phyloP scores from a whole-genome alignment of 2,888 invertebrate genomes.

The Volucella bombylans region DNA sequence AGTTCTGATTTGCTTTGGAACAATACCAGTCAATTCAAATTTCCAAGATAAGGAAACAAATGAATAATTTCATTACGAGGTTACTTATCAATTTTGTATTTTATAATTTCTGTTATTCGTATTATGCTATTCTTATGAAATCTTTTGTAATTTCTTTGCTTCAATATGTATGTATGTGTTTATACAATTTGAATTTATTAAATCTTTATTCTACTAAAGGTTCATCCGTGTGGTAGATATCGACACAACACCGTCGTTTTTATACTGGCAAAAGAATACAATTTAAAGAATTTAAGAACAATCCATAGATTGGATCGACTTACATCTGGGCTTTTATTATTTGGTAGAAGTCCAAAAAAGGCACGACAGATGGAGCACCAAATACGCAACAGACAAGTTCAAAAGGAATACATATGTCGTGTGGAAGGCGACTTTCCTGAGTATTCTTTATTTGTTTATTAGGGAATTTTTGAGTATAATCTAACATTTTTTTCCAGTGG shows the following conservation, averaged over 20 bases:
- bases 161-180: too few species aligned
- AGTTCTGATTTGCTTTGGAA: too few species aligned
- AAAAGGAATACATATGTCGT: constrained; percentile 97
- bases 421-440: constrained; percentile 97
- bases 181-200: not conserved
- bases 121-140: too few species aligned
- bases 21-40: too few species aligned
- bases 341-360: constrained; percentile 96
- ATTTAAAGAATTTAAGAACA: constrained; percentile 95
- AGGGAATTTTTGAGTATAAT: constrained; percentile 11
- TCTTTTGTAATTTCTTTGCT: too few species aligned
- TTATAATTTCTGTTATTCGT: too few species aligned
- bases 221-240: constrained; percentile 99
- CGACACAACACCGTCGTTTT: constrained; percentile 98
- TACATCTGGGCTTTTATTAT: constrained; percentile 95
- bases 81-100: too few species aligned
- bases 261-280: constrained; percentile 97
- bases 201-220: constrained; percentile 84
- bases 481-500: constrained; percentile 83
- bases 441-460: constrained; percentile 83
- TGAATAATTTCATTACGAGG: too few species aligned
- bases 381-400: constrained; percentile 94
- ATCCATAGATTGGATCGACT: constrained; percentile 98
- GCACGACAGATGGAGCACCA: constrained; percentile 97
- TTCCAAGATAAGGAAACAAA: too few species aligned